Conservation (phyloP, 1,140 invertebrate genomes). For the Hycleus phaleratus region DNA sequence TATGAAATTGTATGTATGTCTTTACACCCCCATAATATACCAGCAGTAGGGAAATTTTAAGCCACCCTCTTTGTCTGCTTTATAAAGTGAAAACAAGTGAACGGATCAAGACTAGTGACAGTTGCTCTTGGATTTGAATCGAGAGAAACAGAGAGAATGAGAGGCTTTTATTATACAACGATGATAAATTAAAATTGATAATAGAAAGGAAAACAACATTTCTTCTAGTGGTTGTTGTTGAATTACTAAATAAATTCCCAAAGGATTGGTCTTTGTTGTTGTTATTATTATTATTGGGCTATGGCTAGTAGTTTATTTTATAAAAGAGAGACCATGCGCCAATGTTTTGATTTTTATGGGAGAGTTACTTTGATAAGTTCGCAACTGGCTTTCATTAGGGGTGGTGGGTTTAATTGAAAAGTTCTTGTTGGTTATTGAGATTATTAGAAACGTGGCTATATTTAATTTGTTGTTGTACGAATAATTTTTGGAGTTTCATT, state of each 20-base stretch:
- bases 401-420: slow-evolving; percentile 32
- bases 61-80: slow-evolving; percentile 5
- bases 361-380: slow-evolving; percentile 27
- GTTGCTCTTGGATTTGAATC: too few relatives aligned
- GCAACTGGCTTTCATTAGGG: slow-evolving; percentile 5
- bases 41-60: slow-evolving; percentile 12
- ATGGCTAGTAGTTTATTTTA: too few relatives aligned
- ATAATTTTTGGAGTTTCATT: too few relatives aligned
- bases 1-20: too few relatives aligned
- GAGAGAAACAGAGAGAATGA: too few relatives aligned
- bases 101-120: too few relatives aligned
- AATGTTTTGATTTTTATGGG: slow-evolving; percentile 39
- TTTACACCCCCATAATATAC: slow-evolving; percentile 1
- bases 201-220: too few relatives aligned
- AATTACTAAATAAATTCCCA: slow-evolving; percentile 5
- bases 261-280: slow-evolving; percentile 10
- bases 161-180: too few relatives aligned
- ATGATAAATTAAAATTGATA: too few relatives aligned
- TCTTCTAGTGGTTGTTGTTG: too few relatives aligned
- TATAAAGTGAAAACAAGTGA: too few relatives aligned
- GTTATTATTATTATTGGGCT: neutral
- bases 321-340: slow-evolving; percentile 19
- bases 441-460: slow-evolving; percentile 34
- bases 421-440: slow-evolving; percentile 36
- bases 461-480: slow-evolving; percentile 28